Percentiles rank a stretch among this genome's conserved stretches.
These are phyloP conservation scores for Botia kubotai DNA, from an alignment of 2,797 vertebrate genomes.

Conservation along the genomic window DNA sequence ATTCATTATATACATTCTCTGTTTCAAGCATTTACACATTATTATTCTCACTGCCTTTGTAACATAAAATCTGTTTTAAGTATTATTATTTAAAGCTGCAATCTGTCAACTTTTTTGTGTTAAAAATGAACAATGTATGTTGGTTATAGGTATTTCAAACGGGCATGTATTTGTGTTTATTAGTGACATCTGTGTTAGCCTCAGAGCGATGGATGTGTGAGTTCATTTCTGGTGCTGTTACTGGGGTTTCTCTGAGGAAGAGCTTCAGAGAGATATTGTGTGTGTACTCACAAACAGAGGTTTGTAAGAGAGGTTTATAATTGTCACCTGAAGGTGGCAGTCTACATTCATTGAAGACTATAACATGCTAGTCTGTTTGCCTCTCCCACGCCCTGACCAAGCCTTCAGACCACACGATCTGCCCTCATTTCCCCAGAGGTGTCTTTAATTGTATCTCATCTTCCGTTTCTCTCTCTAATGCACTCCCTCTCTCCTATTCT, in stretches of 20 bases:
- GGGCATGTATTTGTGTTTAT: constrained; percentile 32
- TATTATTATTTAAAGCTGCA: too few species aligned
- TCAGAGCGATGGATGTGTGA: constrained; percentile 65
- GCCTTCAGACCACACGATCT: not conserved
- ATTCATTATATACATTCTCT: not conserved
- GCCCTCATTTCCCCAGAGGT: too few species aligned
- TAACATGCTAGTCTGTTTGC: not conserved
- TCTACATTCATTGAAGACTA: constrained; percentile 12
- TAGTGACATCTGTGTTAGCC: constrained; percentile 62
- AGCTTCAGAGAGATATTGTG: not conserved
- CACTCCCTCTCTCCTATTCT: not conserved
- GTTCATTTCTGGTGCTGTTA: constrained; percentile 72
- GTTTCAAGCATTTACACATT: not conserved
- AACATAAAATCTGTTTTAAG: too few species aligned
- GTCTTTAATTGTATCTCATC: not conserved
- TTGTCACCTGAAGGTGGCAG: constrained; percentile 40
- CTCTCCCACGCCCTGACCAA: not conserved
- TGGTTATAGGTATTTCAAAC: not conserved
- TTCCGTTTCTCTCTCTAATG: not conserved
- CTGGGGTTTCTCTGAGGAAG: constrained; percentile 62
- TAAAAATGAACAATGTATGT: not conserved
- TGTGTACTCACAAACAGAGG: constrained; percentile 65
- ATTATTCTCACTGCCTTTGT: not conserved
- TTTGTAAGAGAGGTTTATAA: not conserved
- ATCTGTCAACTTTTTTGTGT: too few species aligned